Base-by-base conservation (phyloP, 1,140 invertebrate species). In the Colletes latitarsis region DNA sequence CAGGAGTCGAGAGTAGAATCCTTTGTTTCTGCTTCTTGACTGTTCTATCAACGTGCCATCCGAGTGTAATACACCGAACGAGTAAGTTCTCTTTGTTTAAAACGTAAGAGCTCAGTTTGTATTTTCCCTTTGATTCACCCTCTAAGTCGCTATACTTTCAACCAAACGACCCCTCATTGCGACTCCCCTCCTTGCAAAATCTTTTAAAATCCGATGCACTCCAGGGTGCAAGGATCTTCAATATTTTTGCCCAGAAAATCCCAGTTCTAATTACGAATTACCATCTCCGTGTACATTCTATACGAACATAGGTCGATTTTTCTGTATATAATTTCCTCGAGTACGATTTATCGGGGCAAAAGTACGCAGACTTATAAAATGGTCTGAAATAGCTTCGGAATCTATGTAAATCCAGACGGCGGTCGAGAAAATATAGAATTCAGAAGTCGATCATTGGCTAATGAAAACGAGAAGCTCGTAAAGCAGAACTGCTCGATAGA, bases 381-480 rank as follows among this genome's bases (percentile, higher is more conserved):
- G 43, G 9, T 9, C 9, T 3, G 43, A 46, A 8, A 46, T 46
- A 6, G 6, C 9, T 46, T 9, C 0, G 43, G 6, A 8, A 19
- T 57, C 17, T 17, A n/a, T 4, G 15, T n/a, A 19, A 6, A 10
- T 58, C 5, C 41, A 14, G 53, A 39, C n/a, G 71, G 66, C 19
- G 15, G n/a, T 14, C 30, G n/a, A 58, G 57, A 78, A 78, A 72
- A 8, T 46, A 46, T 9, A 9, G 43, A 46, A 9, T 5, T 39
- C 19, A 30, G 30, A 30, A 30, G 57, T 39, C 79, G 75, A 82
- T 78, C 67, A 46, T 78, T 78, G 66, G 57, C 43, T 72, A 78
- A 80, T 74, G 77, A 66, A 80, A 82, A 66, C 80, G 74, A 57
- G 46, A 30, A 58, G 46, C 46, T 53, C 46, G 60, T 71, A 52